These are phyloP conservation scores for Takifugu ocellatus DNA, from an alignment of 2,797 vertebrate species.

Conservation along the genomic window DNA sequence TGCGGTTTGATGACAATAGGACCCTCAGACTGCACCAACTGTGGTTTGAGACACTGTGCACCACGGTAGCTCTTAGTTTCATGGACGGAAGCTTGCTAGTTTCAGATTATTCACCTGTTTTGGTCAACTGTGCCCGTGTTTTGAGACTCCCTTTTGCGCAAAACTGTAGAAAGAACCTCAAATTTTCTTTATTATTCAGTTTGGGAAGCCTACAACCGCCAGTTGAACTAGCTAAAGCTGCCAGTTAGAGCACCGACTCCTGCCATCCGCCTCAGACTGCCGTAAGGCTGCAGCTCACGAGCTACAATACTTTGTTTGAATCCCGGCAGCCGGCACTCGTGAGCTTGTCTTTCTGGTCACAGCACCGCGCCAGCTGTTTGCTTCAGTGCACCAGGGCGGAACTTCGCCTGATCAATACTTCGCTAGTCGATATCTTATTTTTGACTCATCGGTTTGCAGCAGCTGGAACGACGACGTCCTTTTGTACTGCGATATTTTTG, in stretches of 20 bases:
- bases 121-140: neutral
- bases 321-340: slow-evolving; percentile 6
- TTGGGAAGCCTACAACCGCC: neutral
- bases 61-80: slow-evolving; percentile 20
- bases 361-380: slow-evolving; percentile 30
- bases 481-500: slow-evolving; percentile 51
- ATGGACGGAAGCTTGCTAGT: slow-evolving; percentile 7
- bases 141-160: neutral
- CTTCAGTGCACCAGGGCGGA: slow-evolving; percentile 54
- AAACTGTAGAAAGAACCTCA: neutral
- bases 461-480: slow-evolving; percentile 43
- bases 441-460: slow-evolving; percentile 41
- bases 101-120: neutral
- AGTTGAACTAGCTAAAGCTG: slow-evolving; percentile 1
- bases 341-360: slow-evolving; percentile 27
- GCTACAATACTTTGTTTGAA: slow-evolving; percentile 8
- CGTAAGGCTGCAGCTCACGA: no score
- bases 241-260: neutral
- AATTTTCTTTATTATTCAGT: neutral
- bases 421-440: slow-evolving; percentile 50
- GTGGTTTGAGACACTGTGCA: slow-evolving; percentile 18
- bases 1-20: slow-evolving; percentile 37
- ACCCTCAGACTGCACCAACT: slow-evolving; percentile 25
- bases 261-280: slow-evolving; percentile 14
- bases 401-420: slow-evolving; percentile 19